phyloP scores from a whole-genome alignment of 2,113 vertebrate species.

The Desmodus rotundus region DNA sequence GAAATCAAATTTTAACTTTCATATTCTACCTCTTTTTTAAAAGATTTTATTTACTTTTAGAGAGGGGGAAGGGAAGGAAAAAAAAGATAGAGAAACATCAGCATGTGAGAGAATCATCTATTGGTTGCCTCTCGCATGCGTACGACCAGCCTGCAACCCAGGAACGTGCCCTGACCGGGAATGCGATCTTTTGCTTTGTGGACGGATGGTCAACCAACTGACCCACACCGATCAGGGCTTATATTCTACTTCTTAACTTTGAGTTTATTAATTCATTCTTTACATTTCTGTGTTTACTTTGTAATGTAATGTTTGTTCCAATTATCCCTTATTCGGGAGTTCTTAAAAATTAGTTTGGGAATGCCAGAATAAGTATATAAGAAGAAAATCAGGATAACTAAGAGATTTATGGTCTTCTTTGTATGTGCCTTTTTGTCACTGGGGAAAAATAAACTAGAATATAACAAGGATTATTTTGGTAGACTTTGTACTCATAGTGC shows the following conservation, averaged over 20 bases:
- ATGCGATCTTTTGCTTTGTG: no score
- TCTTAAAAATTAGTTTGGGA: constrained; percentile 8
- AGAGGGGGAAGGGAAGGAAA: no score
- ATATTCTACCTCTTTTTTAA: neutral
- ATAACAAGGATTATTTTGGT: neutral
- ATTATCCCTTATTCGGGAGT: constrained; percentile 19
- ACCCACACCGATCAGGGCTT: neutral
- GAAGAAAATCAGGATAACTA: neutral
- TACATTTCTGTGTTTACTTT: neutral
- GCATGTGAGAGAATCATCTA: no score
- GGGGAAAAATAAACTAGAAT: neutral
- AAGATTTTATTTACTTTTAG: no score
- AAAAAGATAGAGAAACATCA: no score
- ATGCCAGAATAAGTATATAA: neutral
- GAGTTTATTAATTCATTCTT: neutral
- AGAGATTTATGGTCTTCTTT: neutral
- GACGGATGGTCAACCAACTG: no score
- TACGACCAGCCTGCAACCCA: no score
- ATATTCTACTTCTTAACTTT: neutral
- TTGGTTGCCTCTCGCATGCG: no score
- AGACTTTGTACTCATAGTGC: neutral
- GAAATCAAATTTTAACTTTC: neutral
- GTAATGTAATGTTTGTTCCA: neutral
- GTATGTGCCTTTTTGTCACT: neutral
- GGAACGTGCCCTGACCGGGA: no score